Percentiles rank a stretch among this genome's conserved stretches.
Conservation (phyloP, 1,140 invertebrate species). For the Drosophila yakuba region DNA sequence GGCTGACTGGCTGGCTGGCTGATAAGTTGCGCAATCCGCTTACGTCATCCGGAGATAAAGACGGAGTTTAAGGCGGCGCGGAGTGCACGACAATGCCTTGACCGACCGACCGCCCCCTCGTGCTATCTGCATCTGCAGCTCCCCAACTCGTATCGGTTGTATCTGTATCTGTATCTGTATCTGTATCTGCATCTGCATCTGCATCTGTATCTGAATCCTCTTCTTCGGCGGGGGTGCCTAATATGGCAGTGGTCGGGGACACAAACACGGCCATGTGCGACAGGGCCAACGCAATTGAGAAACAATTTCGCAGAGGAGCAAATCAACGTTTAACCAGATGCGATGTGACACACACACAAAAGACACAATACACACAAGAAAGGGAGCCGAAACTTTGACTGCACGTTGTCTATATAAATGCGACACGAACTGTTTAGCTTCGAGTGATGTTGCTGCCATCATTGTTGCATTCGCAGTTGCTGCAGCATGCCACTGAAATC, state of each 20-base stretch:
- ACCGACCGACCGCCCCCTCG: constrained; percentile 34
- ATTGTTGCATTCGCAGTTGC: constrained; percentile 13
- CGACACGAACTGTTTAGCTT: constrained; percentile 77
- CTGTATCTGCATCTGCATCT: constrained; percentile 15
- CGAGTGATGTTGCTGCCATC: constrained; percentile 16
- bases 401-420: constrained; percentile 80
- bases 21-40: constrained; percentile 40
- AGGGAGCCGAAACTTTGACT: constrained; percentile 37
- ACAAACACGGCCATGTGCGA: constrained; percentile 35
- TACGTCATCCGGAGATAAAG: constrained; percentile 20
- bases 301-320: constrained; percentile 73
- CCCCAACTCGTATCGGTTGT: constrained; percentile 24
- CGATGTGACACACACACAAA: constrained; percentile 3
- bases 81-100: constrained; percentile 44
- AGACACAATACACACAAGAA: constrained; percentile 3
- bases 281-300: constrained; percentile 65
- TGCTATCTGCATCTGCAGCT: constrained; percentile 15
- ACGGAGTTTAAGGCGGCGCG: not conserved
- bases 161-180: constrained; percentile 21
- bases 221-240: constrained; percentile 40
- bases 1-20: not conserved
- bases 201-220: constrained; percentile 26
- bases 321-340: constrained; percentile 70
- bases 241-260: constrained; percentile 40
- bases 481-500: constrained; percentile 63